Base-by-base conservation (phyloP, 2,113 vertebrate species). In the Hiodon alosoides region DNA sequence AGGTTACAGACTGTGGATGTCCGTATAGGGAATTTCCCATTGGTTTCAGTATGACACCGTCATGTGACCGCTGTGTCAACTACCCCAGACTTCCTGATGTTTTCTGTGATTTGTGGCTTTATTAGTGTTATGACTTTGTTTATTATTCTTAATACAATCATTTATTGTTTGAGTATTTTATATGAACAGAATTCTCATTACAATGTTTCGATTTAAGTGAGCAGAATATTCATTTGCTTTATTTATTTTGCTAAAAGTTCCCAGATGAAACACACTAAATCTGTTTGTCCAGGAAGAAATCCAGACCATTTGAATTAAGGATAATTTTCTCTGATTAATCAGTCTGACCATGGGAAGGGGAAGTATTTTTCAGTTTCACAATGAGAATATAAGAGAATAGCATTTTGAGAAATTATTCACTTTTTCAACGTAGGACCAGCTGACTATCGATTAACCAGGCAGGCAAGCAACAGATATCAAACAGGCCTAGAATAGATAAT, bases 191-290 rank as follows among this genome's bases (percentile, higher is more conserved):
- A 71, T 71, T 71, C 58, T 57, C 70, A 71, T 71, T 59, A 71
- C 70, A 59, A 59, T 59, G 70, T 58, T 60, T 57, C 70, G 70
- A 71, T 71, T 71, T 71, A 47, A 71, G 55, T n/a, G 57, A 60
- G 70, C 70, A 59, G 70, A 54, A 71, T 71, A 59, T 71, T 57
- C 58, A 71, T 71, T 71, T 71, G 57, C 60, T 71, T 71, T 31
- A 71, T 71, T 71, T 60, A 71, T 71, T 71, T 71, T 71, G 70
- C 70, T 59, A 71, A 71, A 50, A 71, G 70, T 71, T 60, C 60
- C 60, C 58, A 71, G 31, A 60, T 71, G 70, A 71, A 48, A 48
- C 14, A 59, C 70, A 58, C 54, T 31, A 10, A 31, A 31, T 31
- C 70, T 60, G 57, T 48, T 71, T 11, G 70, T 11, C 13, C 31